Percentiles rank a stretch among this genome's conserved stretches.
These are phyloP conservation scores for Altica lythri DNA, from an alignment of 2,888 invertebrate genomes.

Conservation along the genomic window DNA sequence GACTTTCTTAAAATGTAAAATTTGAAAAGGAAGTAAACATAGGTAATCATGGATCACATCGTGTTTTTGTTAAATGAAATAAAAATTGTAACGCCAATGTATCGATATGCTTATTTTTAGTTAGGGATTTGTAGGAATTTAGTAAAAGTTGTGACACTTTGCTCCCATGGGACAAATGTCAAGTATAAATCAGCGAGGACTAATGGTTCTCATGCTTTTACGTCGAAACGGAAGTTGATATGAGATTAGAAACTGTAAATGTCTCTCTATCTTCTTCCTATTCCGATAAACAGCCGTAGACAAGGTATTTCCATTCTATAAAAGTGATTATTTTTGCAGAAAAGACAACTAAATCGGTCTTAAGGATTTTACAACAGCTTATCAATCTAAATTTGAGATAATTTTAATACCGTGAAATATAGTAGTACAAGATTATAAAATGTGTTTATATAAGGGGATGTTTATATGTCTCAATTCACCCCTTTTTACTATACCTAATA, in stretches of 20 bases:
- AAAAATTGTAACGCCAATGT: neutral
- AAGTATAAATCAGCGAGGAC: conserved; percentile 38
- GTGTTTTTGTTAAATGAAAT: neutral
- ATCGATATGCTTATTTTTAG: conserved; percentile 34
- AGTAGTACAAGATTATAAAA: conserved; percentile 19
- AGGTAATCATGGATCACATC: neutral
- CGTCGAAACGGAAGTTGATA: conserved; percentile 40
- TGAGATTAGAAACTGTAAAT: conserved; percentile 29
- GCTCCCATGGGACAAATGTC: conserved; percentile 45
- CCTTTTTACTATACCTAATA: conserved; percentile 28
- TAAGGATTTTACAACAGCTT: neutral
- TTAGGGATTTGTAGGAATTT: conserved; percentile 35
- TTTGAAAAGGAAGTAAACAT: too few species aligned
- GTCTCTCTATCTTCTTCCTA: conserved; percentile 20
- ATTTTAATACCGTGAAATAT: conserved; percentile 27
- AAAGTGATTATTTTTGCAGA: neutral
- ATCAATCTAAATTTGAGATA: conserved; percentile 21
- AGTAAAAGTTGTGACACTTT: conserved; percentile 37
- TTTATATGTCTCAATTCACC: conserved; percentile 15
- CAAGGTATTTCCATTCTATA: conserved; percentile 6
- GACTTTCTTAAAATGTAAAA: neutral
- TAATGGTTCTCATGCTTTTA: conserved; percentile 39
- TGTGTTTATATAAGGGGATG: conserved; percentile 17
- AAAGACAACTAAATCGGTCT: neutral
- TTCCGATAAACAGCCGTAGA: conserved; percentile 9